Evolutionary conservation across 1,140 invertebrate genomes (phyloP), one percentile per base, ranked within the genome.

Genomic region (Diabrotica virgifera): DNA sequence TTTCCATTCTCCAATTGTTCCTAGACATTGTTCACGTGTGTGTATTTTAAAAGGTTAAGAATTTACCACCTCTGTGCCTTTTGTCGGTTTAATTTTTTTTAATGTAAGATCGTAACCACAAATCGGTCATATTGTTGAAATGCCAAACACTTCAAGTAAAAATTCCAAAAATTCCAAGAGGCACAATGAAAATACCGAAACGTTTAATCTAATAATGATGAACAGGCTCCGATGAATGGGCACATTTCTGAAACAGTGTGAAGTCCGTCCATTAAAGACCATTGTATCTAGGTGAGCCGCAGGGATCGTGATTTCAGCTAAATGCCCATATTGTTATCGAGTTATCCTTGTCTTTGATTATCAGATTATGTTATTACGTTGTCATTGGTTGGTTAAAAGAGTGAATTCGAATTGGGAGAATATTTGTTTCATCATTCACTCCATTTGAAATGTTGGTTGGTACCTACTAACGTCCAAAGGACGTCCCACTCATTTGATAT

Each of bases 171-270:
- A 63, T 63, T 46, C 62, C 40, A 36, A 52, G 10, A 63, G 38
- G 38, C 9, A 52, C 59, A 62, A 36, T 46, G 53, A 36, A 55
- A 14, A 55, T 55, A 54, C 62, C 57, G 65, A 66, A 66, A 66
- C 65, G 62, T 58, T 64, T 54, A 57, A 65, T 52, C 62, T 36
- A 60, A 60, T 60, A 36, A 36, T 24, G 60, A 53, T 54, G 35
- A 54, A 54, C 60, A 53, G 63, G 50, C n/a, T 37, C 63, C 58
- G 51, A 68, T 75, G 73, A 75, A 75, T 75, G 74, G 72, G 68
- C 74, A 66, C 74, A 74, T 74, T 75, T 75, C 70, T 74, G 67
- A 74, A 75, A 76, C 75, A 76, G 75, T 76, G 72, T 75, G 74
- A 76, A 74, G 70, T 73, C 73, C 52, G 46, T 62, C 60, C 52